phyloP scores from a whole-genome alignment of 1,140 invertebrate species.

The Apis laboriosa region DNA sequence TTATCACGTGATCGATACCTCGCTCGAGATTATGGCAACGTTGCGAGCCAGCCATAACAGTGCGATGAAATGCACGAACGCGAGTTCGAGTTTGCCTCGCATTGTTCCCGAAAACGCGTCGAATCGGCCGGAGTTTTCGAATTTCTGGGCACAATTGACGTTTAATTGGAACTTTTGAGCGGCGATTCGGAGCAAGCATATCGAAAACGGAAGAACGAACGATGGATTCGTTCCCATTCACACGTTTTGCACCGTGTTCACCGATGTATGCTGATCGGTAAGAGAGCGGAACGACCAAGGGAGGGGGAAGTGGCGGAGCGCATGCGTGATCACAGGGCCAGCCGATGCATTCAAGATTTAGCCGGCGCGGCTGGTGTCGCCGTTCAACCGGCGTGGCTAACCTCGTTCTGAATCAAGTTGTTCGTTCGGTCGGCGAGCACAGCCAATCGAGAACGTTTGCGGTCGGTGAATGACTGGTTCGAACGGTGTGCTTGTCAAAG shows the following conservation, averaged over 20 bases:
- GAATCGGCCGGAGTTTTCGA: no score
- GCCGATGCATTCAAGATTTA: constrained; percentile 53
- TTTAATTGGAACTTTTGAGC: background rate
- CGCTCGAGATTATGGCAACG: background rate
- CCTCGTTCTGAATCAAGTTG: constrained; percentile 64
- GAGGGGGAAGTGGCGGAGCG: constrained; percentile 2
- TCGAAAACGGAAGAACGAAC: background rate
- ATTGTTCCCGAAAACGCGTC: no score
- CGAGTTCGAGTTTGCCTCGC: no score
- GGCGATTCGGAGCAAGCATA: background rate
- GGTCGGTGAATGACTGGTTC: constrained; percentile 62
- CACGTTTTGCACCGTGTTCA: background rate
- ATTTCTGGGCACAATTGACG: background rate
- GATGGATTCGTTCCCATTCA: constrained; percentile 44
- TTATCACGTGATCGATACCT: background rate
- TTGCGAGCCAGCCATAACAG: no score
- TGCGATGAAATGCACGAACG: no score
- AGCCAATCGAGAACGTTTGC: constrained; percentile 62
- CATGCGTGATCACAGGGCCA: constrained; percentile 51
- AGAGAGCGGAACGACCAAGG: background rate
- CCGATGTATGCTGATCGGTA: background rate
- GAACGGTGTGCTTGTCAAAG: constrained; percentile 62
- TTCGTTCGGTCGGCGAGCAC: constrained; percentile 62
- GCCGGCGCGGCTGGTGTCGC: constrained; percentile 33
- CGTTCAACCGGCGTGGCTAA: constrained; percentile 51